Evolutionary conservation across 2,113 vertebrate species (phyloP).

Genomic region (Xiphophorus maculatus): DNA sequence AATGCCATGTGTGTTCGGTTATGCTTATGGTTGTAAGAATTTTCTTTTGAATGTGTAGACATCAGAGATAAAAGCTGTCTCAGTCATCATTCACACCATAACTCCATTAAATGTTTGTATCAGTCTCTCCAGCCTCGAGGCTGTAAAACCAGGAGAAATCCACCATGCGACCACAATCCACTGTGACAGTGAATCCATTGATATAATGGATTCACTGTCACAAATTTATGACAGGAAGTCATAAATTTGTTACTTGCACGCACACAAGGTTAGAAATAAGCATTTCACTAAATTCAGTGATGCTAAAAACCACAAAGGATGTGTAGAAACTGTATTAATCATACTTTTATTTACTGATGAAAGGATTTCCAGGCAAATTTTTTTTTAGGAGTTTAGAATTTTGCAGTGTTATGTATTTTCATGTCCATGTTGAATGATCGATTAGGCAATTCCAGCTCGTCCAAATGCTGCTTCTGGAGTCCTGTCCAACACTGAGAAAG

Average conservation of each 20-base stretch:
- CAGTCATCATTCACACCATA: neutral
- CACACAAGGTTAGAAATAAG: no score
- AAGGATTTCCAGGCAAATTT: no score
- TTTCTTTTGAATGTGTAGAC: neutral
- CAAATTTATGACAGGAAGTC: no score
- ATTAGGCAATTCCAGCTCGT: no score
- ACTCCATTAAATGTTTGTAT: neutral
- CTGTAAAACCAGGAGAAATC: neutral
- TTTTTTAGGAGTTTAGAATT: no score
- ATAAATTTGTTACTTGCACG: neutral
- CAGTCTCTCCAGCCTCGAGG: neutral
- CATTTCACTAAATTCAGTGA: neutral
- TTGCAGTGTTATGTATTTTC: no score
- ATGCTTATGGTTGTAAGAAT: neutral
- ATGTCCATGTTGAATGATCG: no score
- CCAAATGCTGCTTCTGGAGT: no score
- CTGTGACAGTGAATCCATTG: neutral
- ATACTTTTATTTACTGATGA: neutral
- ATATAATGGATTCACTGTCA: no score
- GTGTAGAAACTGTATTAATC: neutral
- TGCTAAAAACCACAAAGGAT: neutral
- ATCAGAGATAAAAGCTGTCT: neutral
- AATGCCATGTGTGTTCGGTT: neutral
- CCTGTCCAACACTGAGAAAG: no score
- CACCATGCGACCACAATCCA: neutral